These are phyloP conservation scores for Aldrovandia affinis DNA, from an alignment of 2,797 vertebrate species.

Conservation along the genomic window DNA sequence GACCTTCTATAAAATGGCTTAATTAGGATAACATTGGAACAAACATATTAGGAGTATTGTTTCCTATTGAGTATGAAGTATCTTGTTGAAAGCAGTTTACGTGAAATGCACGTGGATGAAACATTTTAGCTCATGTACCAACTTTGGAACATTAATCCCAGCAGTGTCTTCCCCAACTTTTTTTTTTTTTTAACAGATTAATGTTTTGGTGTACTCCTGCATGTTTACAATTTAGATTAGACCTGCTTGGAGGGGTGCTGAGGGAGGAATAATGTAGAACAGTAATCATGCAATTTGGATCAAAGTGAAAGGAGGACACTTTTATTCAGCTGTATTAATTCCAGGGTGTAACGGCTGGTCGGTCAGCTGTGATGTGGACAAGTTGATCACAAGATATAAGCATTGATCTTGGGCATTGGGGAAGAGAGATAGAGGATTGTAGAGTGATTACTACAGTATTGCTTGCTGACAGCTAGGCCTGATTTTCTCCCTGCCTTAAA, in stretches of 20 bases:
- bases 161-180: neutral
- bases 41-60: too few species aligned
- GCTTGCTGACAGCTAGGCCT: conserved; percentile 1
- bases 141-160: neutral
- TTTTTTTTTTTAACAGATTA: neutral
- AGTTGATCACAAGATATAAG: conserved; percentile 11
- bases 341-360: neutral
- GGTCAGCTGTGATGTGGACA: neutral
- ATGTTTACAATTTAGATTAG: neutral
- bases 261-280: neutral
- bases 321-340: conserved; percentile 12
- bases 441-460: conserved; percentile 1
- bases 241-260: neutral
- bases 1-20: too few species aligned
- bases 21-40: too few species aligned
- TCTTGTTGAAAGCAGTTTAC: too few species aligned
- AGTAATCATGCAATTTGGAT: neutral
- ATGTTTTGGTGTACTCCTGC: neutral
- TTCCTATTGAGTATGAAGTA: too few species aligned
- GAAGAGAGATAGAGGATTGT: neutral
- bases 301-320: neutral
- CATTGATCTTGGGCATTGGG: neutral
- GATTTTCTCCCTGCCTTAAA: neutral
- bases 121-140: neutral
- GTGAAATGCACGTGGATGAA: neutral